Conservation (phyloP, 2,797 vertebrate genomes). For the Bradypodion ventrale region DNA sequence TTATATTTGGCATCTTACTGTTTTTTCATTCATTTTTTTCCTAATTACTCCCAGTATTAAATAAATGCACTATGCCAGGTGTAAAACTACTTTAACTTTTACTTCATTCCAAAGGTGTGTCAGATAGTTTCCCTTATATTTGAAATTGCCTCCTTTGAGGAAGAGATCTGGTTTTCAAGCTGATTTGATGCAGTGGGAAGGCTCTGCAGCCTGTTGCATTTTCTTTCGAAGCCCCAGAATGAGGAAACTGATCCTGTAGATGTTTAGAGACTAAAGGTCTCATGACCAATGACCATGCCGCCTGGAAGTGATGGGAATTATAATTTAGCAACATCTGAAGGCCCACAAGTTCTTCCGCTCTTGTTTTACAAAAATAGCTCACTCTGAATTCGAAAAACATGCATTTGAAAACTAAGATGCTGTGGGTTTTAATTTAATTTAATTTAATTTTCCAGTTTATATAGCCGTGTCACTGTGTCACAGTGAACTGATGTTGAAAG, state of each 20-base stretch:
- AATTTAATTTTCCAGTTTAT: too few species aligned
- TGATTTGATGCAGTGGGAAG: neutral
- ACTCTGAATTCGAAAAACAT: neutral
- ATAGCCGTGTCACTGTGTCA: neutral
- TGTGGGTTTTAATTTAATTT: too few species aligned
- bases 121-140: neutral
- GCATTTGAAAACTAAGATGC: neutral
- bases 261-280: too few species aligned
- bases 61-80: neutral
- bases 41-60: neutral
- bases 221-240: too few species aligned
- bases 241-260: too few species aligned
- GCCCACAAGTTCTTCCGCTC: neutral
- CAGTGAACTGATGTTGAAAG: neutral
- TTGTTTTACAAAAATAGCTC: neutral
- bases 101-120: neutral
- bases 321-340: too few species aligned
- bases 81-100: neutral
- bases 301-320: too few species aligned
- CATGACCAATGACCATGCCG: too few species aligned
- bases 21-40: neutral
- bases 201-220: neutral
- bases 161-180: neutral
- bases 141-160: neutral
- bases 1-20: neutral